Evolutionary conservation across 1,140 invertebrate species (phyloP).

Genomic region (Nephotettix cincticeps): DNA sequence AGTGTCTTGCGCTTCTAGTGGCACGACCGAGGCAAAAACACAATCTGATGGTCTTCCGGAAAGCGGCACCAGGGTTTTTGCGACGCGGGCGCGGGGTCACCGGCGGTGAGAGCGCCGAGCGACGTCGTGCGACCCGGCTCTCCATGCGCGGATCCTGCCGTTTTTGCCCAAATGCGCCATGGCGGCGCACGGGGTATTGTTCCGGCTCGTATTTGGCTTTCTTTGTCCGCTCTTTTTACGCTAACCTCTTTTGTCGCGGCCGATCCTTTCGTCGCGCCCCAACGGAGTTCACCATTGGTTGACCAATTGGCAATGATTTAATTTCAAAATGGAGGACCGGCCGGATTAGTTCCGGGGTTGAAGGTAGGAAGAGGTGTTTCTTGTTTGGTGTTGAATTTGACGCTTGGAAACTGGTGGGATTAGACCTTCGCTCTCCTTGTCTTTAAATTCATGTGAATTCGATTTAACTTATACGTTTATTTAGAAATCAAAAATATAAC

Average conservation of each 20-base stretch:
- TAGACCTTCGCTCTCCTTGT: too few species aligned
- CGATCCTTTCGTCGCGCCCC: slow-evolving; percentile 14
- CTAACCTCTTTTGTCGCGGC: slow-evolving; percentile 20
- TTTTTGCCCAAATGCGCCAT: slow-evolving; percentile 22
- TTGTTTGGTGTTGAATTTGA: too few species aligned
- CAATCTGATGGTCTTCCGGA: slow-evolving; percentile 1
- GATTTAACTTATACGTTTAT: too few species aligned
- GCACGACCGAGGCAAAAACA: not conserved
- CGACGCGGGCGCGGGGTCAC: not conserved
- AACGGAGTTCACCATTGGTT: slow-evolving; percentile 18
- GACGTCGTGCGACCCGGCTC: not conserved
- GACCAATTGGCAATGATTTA: slow-evolving; percentile 27
- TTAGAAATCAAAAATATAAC: too few species aligned
- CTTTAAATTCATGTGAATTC: too few species aligned
- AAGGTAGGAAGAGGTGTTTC: too few species aligned
- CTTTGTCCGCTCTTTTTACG: slow-evolving; percentile 9
- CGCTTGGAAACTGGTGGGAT: too few species aligned
- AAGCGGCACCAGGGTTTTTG: not conserved
- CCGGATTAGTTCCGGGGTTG: too few species aligned
- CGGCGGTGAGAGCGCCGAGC: not conserved
- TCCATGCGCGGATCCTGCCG: slow-evolving; percentile 6
- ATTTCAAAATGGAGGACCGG: slow-evolving; percentile 2
- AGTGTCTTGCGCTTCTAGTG: not conserved
- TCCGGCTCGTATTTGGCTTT: slow-evolving; percentile 1
- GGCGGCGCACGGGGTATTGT: not conserved